Conservation (phyloP, 2,888 invertebrate genomes). For the Clusia tigrina region DNA sequence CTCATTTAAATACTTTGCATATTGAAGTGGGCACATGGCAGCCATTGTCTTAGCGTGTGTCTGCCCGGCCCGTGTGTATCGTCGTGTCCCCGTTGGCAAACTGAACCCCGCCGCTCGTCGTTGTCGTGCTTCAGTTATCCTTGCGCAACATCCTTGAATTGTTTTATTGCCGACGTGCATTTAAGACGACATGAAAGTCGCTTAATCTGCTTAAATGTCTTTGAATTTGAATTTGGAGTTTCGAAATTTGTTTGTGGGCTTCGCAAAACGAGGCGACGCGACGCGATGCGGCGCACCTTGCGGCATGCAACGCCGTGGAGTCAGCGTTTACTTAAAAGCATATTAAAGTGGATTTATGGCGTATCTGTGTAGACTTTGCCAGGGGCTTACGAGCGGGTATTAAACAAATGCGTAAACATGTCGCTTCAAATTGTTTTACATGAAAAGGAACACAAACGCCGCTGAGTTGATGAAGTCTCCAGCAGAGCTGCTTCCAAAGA, state of each 20-base stretch:
- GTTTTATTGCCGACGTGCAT: conserved; percentile 56
- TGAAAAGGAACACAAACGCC: neutral
- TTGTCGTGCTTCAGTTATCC: conserved; percentile 43
- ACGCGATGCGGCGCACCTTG: neutral
- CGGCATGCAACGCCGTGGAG: neutral
- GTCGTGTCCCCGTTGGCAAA: conserved; percentile 12
- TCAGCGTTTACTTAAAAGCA: conserved; percentile 25
- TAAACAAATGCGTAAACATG: conserved; percentile 47
- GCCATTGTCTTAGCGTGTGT: conserved; percentile 9
- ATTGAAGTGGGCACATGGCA: conserved; percentile 1
- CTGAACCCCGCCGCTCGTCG: conserved; percentile 25
- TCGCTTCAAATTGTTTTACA: conserved; percentile 4
- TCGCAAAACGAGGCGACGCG: neutral
- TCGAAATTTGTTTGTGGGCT: conserved; percentile 11
- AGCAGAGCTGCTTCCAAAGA: no score
- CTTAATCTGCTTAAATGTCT: conserved; percentile 56
- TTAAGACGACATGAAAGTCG: conserved; percentile 51
- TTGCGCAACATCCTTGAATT: conserved; percentile 46
- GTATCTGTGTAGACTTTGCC: conserved; percentile 48
- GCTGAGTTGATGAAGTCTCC: conserved; percentile 13
- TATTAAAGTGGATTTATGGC: conserved; percentile 55
- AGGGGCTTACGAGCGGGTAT: conserved; percentile 45
- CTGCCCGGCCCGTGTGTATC: neutral
- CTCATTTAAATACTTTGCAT: conserved; percentile 4
- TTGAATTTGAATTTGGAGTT: conserved; percentile 46